These are phyloP conservation scores for Trachops cirrhosus DNA, from an alignment of 2,797 vertebrate genomes.

Conservation along the genomic window DNA sequence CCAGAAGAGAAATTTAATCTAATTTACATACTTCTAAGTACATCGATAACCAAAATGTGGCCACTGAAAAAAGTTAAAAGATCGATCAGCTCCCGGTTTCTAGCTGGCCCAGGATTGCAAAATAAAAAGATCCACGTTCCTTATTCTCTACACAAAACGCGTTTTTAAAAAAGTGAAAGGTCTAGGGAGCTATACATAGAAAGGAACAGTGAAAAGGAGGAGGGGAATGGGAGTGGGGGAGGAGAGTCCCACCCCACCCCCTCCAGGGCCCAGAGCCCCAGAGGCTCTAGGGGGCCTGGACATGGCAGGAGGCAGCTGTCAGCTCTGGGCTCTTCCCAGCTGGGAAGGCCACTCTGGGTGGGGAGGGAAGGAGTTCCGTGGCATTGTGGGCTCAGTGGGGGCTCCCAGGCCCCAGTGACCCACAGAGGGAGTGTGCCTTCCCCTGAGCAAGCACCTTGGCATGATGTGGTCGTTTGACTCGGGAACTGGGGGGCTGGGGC, in stretches of 20 bases:
- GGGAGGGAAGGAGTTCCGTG: constrained; percentile 68
- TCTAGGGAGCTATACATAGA: constrained; percentile 80
- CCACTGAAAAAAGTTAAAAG: constrained; percentile 83
- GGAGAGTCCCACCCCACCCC: constrained; percentile 44
- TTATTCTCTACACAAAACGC: constrained; percentile 81
- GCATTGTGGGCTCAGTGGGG: constrained; percentile 72
- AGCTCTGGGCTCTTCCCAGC: constrained; percentile 66
- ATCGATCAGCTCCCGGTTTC: constrained; percentile 72
- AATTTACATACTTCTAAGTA: constrained; percentile 83
- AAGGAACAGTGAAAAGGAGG: constrained; percentile 76
- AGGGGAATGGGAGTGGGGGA: constrained; percentile 44
- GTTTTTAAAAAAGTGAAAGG: constrained; percentile 80
- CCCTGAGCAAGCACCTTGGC: constrained; percentile 79
- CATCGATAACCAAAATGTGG: constrained; percentile 81
- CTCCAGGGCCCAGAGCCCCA: constrained; percentile 58
- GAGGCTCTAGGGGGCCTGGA: constrained; percentile 60
- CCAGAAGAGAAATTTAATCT: constrained; percentile 84
- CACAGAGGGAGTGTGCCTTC: constrained; percentile 57
- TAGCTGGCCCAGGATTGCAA: constrained; percentile 77
- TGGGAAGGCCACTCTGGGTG: constrained; percentile 44
- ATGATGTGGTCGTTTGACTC: constrained; percentile 46
- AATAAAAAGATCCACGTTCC: constrained; percentile 79
- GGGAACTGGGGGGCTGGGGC: constrained; percentile 66
- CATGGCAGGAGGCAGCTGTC: constrained; percentile 76
- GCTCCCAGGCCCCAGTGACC: constrained; percentile 46